Conservation (phyloP, 1,140 invertebrate genomes). For the Mercenaria mercenaria region DNA sequence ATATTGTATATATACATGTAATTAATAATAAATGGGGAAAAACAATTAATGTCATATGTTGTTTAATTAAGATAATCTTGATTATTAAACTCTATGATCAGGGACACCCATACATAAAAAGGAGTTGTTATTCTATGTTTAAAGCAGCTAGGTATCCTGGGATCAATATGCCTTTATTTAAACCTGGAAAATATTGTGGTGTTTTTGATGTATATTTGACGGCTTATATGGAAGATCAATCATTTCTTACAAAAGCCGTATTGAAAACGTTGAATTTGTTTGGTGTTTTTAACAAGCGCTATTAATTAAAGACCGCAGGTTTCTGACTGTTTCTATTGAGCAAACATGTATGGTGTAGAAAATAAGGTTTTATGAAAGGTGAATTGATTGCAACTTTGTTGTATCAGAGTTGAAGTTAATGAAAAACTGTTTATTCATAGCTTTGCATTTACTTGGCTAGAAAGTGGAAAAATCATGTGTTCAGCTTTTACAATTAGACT, state of each 20-base stretch:
- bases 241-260: conserved; percentile 23
- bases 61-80: no score
- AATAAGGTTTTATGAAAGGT: conserved; percentile 1
- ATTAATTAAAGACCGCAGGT: conserved; percentile 59
- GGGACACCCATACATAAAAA: no score
- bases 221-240: conserved; percentile 40
- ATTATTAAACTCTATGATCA: no score
- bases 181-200: conserved; percentile 21
- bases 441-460: no score
- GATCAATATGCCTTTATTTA: conserved; percentile 14
- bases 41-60: no score
- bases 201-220: conserved; percentile 21
- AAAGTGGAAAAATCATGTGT: no score
- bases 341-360: background rate
- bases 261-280: conserved; percentile 46
- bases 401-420: background rate
- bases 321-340: conserved; percentile 4
- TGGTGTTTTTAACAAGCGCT: conserved; percentile 45
- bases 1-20: no score
- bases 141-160: background rate
- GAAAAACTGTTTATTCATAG: no score
- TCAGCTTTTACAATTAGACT: no score
- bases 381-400: background rate
- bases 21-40: no score
- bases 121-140: background rate